phyloP scores from a whole-genome alignment of 2,113 vertebrate species.

The Tragelaphus strepsiceros region DNA sequence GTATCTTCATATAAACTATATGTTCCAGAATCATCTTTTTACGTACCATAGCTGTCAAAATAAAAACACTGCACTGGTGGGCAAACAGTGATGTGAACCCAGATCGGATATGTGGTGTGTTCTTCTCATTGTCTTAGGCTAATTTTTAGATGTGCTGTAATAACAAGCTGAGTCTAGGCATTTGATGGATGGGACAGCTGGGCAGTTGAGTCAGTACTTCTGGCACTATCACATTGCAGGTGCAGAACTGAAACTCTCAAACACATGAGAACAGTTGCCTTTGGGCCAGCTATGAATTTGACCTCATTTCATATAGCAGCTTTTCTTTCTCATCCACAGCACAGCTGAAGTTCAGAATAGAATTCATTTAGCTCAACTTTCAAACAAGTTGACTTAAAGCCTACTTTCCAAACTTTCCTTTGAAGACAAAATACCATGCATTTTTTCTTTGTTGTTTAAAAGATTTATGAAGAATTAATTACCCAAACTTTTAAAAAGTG shows the following conservation, averaged over 20 bases:
- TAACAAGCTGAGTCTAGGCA: background rate
- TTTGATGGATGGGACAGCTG: constrained; percentile 34
- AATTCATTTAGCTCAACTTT: constrained; percentile 56
- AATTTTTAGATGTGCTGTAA: background rate
- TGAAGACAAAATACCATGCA: constrained; percentile 29
- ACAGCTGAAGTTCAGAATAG: constrained; percentile 63
- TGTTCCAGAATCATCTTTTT: background rate
- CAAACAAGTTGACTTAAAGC: constrained; percentile 43
- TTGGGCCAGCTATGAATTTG: constrained; percentile 56
- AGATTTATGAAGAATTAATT: constrained; percentile 36
- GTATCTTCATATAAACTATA: background rate
- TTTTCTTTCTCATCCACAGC: constrained; percentile 50
- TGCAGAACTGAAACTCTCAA: constrained; percentile 15
- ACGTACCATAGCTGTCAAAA: background rate
- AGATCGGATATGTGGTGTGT: background rate
- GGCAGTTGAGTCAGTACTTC: background rate
- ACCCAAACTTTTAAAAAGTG: background rate
- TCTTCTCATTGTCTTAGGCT: background rate
- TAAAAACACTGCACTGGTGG: background rate
- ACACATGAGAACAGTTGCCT: constrained; percentile 54
- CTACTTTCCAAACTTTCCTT: constrained; percentile 4
- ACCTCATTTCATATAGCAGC: constrained; percentile 63
- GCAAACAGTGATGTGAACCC: background rate
- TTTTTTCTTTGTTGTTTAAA: constrained; percentile 1
- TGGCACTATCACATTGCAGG: constrained; percentile 5